These are phyloP conservation scores for Rhizoglyphus robini DNA, from an alignment of 1,140 invertebrate genomes.

Conservation along the genomic window DNA sequence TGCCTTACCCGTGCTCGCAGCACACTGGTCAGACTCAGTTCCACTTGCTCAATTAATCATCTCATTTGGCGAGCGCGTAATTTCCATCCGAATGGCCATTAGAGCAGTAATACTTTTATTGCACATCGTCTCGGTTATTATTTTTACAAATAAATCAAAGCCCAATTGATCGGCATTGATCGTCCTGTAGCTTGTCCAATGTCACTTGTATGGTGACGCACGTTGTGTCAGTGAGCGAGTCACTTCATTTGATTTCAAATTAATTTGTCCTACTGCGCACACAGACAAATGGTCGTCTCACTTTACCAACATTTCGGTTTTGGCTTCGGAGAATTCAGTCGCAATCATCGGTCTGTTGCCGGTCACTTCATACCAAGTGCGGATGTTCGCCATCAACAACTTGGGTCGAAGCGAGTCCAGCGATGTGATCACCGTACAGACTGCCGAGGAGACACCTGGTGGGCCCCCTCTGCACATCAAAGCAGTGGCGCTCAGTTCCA, in stretches of 20 bases:
- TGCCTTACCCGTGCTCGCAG: not conserved
- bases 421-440: slow-evolving; percentile 66
- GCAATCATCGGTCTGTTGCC: slow-evolving; percentile 65
- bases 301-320: slow-evolving; percentile 33
- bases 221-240: too few species aligned
- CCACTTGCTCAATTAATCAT: slow-evolving; percentile 11
- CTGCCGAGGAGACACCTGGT: slow-evolving; percentile 54
- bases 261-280: not conserved
- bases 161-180: not conserved
- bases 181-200: too few species aligned
- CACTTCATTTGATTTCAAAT: not conserved
- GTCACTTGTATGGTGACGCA: too few species aligned
- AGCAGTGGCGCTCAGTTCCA: slow-evolving; percentile 35
- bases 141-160: not conserved
- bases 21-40: not conserved
- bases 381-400: slow-evolving; percentile 89
- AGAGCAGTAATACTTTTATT: not conserved
- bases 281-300: slow-evolving; percentile 25
- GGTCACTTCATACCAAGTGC: slow-evolving; percentile 83
- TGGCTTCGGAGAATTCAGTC: slow-evolving; percentile 58
- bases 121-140: too few species aligned
- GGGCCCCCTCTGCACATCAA: slow-evolving; percentile 34
- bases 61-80: not conserved
- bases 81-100: not conserved
- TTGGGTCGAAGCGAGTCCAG: slow-evolving; percentile 84